Evolutionary conservation across 2,113 vertebrate genomes (phyloP), one percentile per base, ranked within the genome.

Genomic region (Cololabis saira): DNA sequence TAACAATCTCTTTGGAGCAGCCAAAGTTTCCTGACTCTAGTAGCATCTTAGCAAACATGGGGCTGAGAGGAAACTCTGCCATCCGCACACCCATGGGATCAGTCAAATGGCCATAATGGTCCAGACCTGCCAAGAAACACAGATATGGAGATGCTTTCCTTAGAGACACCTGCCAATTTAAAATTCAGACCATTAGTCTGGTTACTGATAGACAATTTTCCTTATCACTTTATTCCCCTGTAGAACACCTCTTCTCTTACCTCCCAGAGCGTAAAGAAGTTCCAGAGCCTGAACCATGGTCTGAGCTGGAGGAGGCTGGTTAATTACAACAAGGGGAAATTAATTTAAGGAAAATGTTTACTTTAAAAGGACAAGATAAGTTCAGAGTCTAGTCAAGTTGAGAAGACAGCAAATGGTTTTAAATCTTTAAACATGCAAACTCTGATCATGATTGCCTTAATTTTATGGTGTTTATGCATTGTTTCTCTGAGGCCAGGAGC

Each of bases 21-120:
- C 96, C 95, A 55, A 96, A 98, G 85, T 96, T 98, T 67, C 97
- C 98, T 9, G 98, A 99, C 78, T 98, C 98, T n/a, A 99, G 92
- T 44, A 99, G 93, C 96, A 99, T 99, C 91, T 98, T 99, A 53
- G 98, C 96, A 87, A 98, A 99, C 98, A 99, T 99, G 11, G 98
- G 98, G 81, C 95, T 96, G 88, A 99, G 92, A 61, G 98, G 98
- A 62, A 99, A 99, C 86, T 99, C 98, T 0, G 98, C 97, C 93
- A 99, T 99, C 52, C 95, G 95, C 58, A 98, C 85, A 1, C 98
- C 98, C 48, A 96, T 93, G 0, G 97, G 96, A 71, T 99, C 97
- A 2, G 97, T 98, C 47, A 99, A 84, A 18, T 89, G 93, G 51
- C 97, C 98, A 50, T 98, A 96, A 91, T 98, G 95, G 87, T 99